Percentiles rank a stretch among this genome's conserved stretches.
These are phyloP conservation scores for Vulpes vulpes DNA, from an alignment of 2,113 vertebrate genomes.

Conservation along the genomic window DNA sequence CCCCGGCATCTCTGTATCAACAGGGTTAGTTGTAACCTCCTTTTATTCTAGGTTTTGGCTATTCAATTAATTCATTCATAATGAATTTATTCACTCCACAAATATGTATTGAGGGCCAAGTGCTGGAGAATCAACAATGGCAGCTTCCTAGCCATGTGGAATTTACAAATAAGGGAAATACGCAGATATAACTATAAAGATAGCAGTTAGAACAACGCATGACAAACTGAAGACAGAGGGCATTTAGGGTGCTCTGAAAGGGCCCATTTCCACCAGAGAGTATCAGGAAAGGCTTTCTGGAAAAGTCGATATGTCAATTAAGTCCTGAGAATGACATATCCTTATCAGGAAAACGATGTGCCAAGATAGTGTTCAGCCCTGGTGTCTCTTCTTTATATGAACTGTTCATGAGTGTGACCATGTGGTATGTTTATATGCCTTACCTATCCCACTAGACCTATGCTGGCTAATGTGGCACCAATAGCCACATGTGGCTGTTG, in stretches of 20 bases:
- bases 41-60: neutral
- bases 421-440: neutral
- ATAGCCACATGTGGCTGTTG: too few species aligned
- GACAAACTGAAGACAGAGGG: neutral
- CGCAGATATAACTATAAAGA: neutral
- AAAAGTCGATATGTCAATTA: neutral
- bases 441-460: neutral
- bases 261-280: neutral
- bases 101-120: neutral
- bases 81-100: neutral
- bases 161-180: neutral
- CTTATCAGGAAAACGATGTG: neutral
- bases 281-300: neutral
- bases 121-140: neutral
- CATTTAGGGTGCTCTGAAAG: neutral
- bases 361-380: neutral
- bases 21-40: neutral
- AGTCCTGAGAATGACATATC: neutral
- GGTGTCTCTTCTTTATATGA: neutral
- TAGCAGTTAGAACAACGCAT: neutral
- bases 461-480: neutral
- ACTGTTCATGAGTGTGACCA: neutral
- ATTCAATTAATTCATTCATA: neutral
- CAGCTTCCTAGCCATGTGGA: neutral
- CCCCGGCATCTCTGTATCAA: neutral